Conservation (phyloP, 2,888 invertebrate species). For the Stegophylla sp. region DNA sequence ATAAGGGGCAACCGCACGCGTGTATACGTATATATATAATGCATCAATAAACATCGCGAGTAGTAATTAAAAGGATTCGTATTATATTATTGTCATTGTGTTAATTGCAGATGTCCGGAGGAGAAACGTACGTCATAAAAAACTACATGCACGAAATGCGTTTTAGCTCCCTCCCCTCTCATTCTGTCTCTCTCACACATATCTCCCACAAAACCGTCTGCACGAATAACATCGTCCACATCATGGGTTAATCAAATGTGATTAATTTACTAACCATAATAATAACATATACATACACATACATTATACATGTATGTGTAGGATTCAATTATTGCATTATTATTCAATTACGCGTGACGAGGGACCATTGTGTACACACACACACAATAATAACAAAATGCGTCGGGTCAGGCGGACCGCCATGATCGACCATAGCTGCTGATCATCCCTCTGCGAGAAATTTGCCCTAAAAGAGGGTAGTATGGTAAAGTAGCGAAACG, state of each 20-base stretch:
- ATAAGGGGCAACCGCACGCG: background rate
- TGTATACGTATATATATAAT: too few relatives aligned
- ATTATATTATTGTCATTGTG: background rate
- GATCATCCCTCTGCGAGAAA: conserved; percentile 5
- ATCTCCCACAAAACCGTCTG: background rate
- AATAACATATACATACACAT: background rate
- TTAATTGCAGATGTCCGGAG: background rate
- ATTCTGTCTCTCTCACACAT: background rate
- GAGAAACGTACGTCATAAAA: background rate
- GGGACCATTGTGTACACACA: conserved; percentile 21
- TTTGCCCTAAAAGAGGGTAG: background rate
- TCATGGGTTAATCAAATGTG: conserved; percentile 7
- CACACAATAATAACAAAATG: background rate
- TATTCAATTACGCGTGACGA: conserved; percentile 43
- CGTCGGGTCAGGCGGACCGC: background rate
- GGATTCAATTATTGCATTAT: conserved; percentile 54
- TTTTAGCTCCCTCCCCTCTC: background rate
- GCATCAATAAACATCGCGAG: background rate
- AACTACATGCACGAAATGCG: background rate
- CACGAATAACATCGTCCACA: background rate
- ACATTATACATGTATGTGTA: background rate
- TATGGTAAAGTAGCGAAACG: background rate
- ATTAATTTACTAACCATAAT: conserved; percentile 40
- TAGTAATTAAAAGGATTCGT: conserved; percentile 12
- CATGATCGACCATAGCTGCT: background rate